Base-by-base conservation (phyloP, 2,113 vertebrate species). In the Lichenostomus cassidix region DNA sequence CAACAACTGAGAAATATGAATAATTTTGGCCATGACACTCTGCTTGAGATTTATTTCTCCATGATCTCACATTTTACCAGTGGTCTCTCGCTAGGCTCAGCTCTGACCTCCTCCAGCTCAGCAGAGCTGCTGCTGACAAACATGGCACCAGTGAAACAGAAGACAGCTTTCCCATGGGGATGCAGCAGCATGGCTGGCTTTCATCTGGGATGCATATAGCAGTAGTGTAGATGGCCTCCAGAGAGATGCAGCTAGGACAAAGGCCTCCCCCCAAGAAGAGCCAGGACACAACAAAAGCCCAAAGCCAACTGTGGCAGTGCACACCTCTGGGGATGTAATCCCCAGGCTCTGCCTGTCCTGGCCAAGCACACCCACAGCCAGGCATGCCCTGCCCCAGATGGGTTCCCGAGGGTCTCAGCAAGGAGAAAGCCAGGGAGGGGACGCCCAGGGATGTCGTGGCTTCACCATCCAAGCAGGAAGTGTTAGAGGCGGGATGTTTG, bases 401-500 rank as follows among this genome's bases (percentile, higher is more conserved):
- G 67, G 69, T 42, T 92, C 68, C 67, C 1, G 0, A 46, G 78
- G 71, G 62, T 71, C 83, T 79, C 42, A n/a, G 41, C 5, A 1
- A 60, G 28, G 33, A 84, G 65, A 53, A 70, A 83, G 52, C 28
- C 6, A 12, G 44, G 69, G 68, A 96, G 56, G 37, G 68, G 85
- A 81, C 1, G 5, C 60, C 63, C 5, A 4, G 21, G n/a, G 75
- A 62, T 63, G 64, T 73, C 23, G 8, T 7, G 1, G 90, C 89
- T 93, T 93, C 92, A 52, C 67, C 90, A 79, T 82, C 90, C 89
- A 77, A 87, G 96, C 92, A 96, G 96, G 96, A 96, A 96, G 96
- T 39, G 84, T 92, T 83, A 93, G 94, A 96, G 97, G 96, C 44
- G 93, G 96, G 97, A 97, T 96, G 96, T 94, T 97, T 97, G 96